phyloP scores from a whole-genome alignment of 1,140 invertebrate species.

The Drosophila parvula region DNA sequence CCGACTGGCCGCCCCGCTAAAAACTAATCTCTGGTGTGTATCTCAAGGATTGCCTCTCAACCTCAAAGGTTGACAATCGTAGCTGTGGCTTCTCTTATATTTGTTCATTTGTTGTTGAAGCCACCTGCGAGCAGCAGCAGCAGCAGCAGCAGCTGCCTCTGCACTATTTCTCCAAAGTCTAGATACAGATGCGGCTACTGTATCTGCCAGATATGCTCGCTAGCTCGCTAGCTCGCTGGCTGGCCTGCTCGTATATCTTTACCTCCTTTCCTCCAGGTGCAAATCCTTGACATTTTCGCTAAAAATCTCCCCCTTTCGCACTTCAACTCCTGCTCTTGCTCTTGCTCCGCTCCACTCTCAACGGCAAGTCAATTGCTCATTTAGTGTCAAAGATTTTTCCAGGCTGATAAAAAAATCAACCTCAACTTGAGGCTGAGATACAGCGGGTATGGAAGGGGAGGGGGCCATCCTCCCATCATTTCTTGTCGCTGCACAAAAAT shows the following conservation, averaged over 20 bases:
- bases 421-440: conserved; percentile 25
- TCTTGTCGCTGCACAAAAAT: conserved; percentile 79
- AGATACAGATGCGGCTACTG: conserved; percentile 45
- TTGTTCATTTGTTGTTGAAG: not conserved
- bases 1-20: conserved; percentile 40
- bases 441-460: conserved; percentile 8
- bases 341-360: conserved; percentile 9
- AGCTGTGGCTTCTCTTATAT: conserved; percentile 14
- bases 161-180: conserved; percentile 44
- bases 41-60: conserved; percentile 63
- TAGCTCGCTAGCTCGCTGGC: not conserved
- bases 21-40: conserved; percentile 72
- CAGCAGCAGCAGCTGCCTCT: conserved; percentile 11
- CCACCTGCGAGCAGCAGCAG: conserved; percentile 30
- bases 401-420: conserved; percentile 59
- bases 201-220: conserved; percentile 14
- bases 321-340: conserved; percentile 5
- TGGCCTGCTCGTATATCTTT: conserved; percentile 9
- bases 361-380: conserved; percentile 79
- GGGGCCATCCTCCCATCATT: conserved; percentile 62
- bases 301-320: conserved; percentile 16
- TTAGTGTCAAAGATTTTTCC: conserved; percentile 82
- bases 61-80: conserved; percentile 61
- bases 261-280: conserved; percentile 42
- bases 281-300: conserved; percentile 59